Percentiles rank a stretch among this genome's conserved stretches.
These are phyloP conservation scores for Psococerastis gibbosa DNA, from an alignment of 2,888 invertebrate genomes.

Conservation along the genomic window DNA sequence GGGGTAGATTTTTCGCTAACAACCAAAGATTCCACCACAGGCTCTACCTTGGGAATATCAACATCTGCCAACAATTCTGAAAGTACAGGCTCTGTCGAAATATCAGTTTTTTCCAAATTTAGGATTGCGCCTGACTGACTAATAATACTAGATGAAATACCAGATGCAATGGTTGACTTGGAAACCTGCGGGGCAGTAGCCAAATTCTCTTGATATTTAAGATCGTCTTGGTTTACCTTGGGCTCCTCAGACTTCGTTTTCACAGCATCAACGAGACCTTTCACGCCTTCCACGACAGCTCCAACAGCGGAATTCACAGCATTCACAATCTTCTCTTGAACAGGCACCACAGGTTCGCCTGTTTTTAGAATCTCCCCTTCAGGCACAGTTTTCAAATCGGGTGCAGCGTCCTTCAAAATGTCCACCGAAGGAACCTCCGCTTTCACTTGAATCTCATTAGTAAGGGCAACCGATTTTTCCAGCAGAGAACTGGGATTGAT, in stretches of 20 bases:
- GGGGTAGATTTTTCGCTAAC: neutral
- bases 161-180: too few relatives aligned
- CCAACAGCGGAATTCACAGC: constrained; percentile 6
- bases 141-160: too few relatives aligned
- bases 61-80: neutral
- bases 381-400: neutral
- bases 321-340: neutral
- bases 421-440: neutral
- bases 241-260: neutral
- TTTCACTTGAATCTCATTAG: constrained; percentile 6
- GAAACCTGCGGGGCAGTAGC: too few relatives aligned
- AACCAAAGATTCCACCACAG: neutral
- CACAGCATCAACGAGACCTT: constrained; percentile 2
- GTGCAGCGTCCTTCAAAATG: neutral
- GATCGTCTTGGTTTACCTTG: neutral
- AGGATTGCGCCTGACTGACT: neutral
- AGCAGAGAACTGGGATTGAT: neutral
- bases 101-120: neutral
- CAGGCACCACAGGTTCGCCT: neutral
- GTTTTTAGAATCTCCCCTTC: neutral
- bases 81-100: neutral
- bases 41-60: neutral
- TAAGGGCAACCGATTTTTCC: constrained; percentile 5
- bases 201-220: too few relatives aligned
- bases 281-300: constrained; percentile 5